phyloP scores from a whole-genome alignment of 2,113 vertebrate genomes.

The Saguinus midas region DNA sequence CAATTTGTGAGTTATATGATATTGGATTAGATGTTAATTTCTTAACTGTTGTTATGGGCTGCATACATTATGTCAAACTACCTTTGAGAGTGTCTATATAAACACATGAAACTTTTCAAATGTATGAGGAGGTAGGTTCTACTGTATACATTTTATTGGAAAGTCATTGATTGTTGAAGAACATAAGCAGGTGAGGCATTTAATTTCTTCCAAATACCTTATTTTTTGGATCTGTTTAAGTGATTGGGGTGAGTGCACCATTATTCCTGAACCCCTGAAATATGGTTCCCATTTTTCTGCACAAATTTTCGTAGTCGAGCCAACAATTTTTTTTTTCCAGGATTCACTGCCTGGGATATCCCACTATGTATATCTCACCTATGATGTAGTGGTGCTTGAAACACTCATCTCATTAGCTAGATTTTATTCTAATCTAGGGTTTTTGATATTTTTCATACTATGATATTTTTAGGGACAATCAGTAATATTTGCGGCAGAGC shows the following conservation, averaged over 20 bases:
- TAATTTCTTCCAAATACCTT: slow-evolving; percentile 47
- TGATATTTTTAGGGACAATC: slow-evolving; percentile 57
- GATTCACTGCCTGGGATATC: not conserved
- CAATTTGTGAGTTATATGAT: slow-evolving; percentile 12
- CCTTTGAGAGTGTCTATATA: not conserved
- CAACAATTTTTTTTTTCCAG: not conserved
- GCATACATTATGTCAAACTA: not conserved
- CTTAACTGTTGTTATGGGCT: slow-evolving; percentile 36
- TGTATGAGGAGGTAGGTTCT: not conserved
- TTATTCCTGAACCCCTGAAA: not conserved
- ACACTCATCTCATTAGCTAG: slow-evolving; percentile 32
- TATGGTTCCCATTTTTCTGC: not conserved
- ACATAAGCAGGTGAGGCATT: not conserved
- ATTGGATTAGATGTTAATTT: slow-evolving; percentile 53
- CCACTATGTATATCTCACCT: slow-evolving; percentile 33
- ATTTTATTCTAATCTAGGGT: slow-evolving; percentile 45
- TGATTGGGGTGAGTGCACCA: not conserved
- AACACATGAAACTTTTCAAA: slow-evolving; percentile 1
- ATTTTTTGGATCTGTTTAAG: not conserved
- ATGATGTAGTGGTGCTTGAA: slow-evolving; percentile 62
- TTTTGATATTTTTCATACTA: slow-evolving; percentile 61
- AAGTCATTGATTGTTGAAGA: slow-evolving; percentile 8
- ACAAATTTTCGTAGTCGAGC: slow-evolving; percentile 1
- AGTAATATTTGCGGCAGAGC: slow-evolving; percentile 21
- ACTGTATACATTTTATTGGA: not conserved